Conservation (phyloP, 37 sponge, comb jelly and placozoan genomes). For the Corticium candelabrum region DNA sequence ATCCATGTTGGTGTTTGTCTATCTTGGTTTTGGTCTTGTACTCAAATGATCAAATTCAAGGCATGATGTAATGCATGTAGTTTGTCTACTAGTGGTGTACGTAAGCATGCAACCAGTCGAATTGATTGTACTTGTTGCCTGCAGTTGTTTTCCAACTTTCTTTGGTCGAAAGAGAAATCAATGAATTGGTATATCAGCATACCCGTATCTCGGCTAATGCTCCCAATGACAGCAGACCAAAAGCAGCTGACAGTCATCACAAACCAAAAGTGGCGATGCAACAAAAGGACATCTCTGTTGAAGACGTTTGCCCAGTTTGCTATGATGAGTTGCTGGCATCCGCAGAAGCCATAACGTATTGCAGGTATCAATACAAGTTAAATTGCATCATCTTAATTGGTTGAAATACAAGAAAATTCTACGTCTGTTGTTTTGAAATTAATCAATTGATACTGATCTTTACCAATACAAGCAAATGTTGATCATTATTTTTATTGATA, state of each 20-base stretch:
- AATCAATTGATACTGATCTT: too few species aligned
- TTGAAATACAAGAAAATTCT: not conserved
- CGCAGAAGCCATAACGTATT: constrained; percentile 37
- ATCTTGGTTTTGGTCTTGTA: too few species aligned
- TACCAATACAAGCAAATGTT: too few species aligned
- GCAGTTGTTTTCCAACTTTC: constrained; percentile 62
- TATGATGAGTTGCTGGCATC: constrained; percentile 65
- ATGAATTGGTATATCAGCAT: constrained; percentile 44
- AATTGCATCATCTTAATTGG: too few species aligned
- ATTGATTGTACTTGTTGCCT: not conserved
- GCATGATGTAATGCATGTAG: too few species aligned
- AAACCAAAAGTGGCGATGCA: not conserved
- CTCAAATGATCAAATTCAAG: too few species aligned
- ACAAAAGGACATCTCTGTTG: constrained; percentile 40
- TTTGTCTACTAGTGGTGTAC: not conserved
- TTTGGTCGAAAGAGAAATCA: constrained; percentile 81
- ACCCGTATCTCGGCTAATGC: not conserved
- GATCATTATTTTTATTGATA: too few species aligned
- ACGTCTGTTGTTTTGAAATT: not conserved
- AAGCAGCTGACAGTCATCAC: not conserved
- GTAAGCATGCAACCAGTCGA: not conserved
- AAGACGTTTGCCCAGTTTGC: constrained; percentile 91
- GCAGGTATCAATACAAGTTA: constrained; percentile 34
- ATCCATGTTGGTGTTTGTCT: too few species aligned
- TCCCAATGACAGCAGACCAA: not conserved